Percentiles rank a stretch among this genome's conserved stretches.
Evolutionary conservation across 2,888 invertebrate species (phyloP).

Genomic region (Iphiclides podalirius): DNA sequence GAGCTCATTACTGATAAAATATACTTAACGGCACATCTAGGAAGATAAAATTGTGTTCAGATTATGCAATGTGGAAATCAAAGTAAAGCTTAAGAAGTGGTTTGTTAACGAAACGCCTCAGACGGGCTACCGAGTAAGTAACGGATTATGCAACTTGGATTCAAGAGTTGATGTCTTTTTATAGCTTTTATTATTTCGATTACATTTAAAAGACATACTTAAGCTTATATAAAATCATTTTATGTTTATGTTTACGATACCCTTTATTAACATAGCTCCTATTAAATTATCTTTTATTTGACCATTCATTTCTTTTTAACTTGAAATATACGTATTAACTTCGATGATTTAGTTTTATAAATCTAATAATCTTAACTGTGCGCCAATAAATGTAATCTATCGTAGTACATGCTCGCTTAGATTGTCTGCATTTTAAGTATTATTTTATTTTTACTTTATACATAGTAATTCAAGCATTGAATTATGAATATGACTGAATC

Average conservation of each 20-base stretch:
- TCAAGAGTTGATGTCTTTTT: slow-evolving; percentile 1
- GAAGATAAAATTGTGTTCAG: background rate
- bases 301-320: background rate
- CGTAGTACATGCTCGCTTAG: no score
- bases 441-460: no score
- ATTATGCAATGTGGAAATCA: slow-evolving; percentile 34
- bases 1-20: slow-evolving; percentile 1
- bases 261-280: background rate
- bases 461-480: no score
- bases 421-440: no score
- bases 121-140: slow-evolving; percentile 2
- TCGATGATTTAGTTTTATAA: no score
- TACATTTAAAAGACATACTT: background rate
- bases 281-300: background rate
- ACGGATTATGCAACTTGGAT: slow-evolving; percentile 3
- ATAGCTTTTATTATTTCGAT: background rate
- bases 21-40: background rate
- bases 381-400: no score
- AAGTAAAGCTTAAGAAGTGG: slow-evolving; percentile 44
- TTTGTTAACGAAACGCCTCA: slow-evolving; percentile 46
- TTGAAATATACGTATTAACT: background rate
- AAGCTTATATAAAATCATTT: background rate
- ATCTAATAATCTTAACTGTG: no score
- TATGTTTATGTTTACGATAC: background rate
- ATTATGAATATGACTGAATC: background rate